Evolutionary conservation across 1,140 invertebrate genomes (phyloP), one percentile per base, ranked within the genome.

Genomic region (Rhyzopertha dominica): DNA sequence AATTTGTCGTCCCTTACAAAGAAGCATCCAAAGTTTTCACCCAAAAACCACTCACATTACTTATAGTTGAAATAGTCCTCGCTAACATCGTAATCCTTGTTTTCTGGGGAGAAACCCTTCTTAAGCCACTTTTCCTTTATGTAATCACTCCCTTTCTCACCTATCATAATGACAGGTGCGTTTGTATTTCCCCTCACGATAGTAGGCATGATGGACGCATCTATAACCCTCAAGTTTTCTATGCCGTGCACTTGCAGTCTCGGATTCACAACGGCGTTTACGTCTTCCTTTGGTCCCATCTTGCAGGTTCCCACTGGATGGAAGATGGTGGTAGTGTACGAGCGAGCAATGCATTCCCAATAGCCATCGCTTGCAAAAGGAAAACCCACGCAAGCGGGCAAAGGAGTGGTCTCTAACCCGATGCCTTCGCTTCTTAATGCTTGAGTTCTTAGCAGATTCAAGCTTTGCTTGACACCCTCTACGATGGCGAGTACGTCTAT

Each of bases 101-200:
- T 12, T 8, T 4, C 36, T 23, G 10, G 13, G 4, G 19, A 10
- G 3, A 13, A n/a, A 26, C 25, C 20, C 22, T 41, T 35, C 39
- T 55, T 41, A 19, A 65, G 47, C 63, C 61, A 66, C 2, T 29
- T 51, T 1, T 73, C 57, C 47, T 78, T 79, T 17, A 84, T 78
- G 53, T 82, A 65, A 61, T 84, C 80, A 18, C 78, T 69, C 2
- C 73, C 79, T 60, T 80, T 82, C 59, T 85, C 81, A 0, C 71
- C 82, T 20, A 85, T 80, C 81, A 84, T 84, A 5, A 84, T 79
- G 2, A 68, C 68, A 0, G 80, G 74, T 3, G 79, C 80, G 52
- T 81, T 81, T 0, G 80, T 79, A 56, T 84, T 81, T 5, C 78
- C 79, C 20, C 72, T 67, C 3, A 73, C 65, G 35, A 81, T 72